A percentile compares a stretch with the other conserved stretches of the same genome.
Evolutionary conservation across 2,888 invertebrate genomes (phyloP).

Genomic region (Masnerella sp.): DNA sequence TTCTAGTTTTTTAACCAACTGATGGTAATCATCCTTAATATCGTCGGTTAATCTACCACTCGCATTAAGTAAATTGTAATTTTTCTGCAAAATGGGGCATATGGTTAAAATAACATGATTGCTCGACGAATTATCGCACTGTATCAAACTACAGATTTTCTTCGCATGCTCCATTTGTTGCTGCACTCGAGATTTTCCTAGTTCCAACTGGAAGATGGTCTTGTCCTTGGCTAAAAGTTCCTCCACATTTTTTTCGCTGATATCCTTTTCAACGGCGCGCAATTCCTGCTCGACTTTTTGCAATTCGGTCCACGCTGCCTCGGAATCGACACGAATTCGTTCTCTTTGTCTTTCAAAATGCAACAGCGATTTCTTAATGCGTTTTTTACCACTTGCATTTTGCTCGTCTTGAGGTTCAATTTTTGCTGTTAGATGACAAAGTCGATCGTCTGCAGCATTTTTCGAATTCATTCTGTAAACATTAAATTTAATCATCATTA

Average conservation of each 20-base stretch:
- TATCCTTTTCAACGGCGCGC: slow-evolving; percentile 59
- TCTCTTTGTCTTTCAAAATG: slow-evolving; percentile 74
- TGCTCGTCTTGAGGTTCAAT: slow-evolving; percentile 68
- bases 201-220: slow-evolving; percentile 62
- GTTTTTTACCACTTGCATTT: slow-evolving; percentile 73
- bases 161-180: slow-evolving; percentile 78
- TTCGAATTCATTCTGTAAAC: slow-evolving; percentile 72
- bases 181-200: slow-evolving; percentile 69
- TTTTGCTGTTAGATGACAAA: slow-evolving; percentile 69
- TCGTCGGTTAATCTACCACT: slow-evolving; percentile 81
- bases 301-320: slow-evolving; percentile 71
- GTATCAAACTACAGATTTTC: slow-evolving; percentile 77
- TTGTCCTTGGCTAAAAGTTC: slow-evolving; percentile 65
- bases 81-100: slow-evolving; percentile 80
- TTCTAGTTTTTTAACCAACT: slow-evolving; percentile 81
- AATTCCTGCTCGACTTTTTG: slow-evolving; percentile 67
- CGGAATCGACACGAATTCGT: slow-evolving; percentile 68
- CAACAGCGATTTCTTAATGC: slow-evolving; percentile 72
- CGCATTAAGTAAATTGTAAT: slow-evolving; percentile 81
- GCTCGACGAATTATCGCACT: slow-evolving; percentile 79
- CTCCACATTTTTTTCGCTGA: slow-evolving; percentile 64
- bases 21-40: slow-evolving; percentile 80
- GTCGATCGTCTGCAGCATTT: slow-evolving; percentile 72
- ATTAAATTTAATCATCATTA: not conserved
- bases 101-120: slow-evolving; percentile 79